Conservation (phyloP, 1,140 invertebrate genomes). For the roundworm (Caenorhabditis elegans) region DNA sequence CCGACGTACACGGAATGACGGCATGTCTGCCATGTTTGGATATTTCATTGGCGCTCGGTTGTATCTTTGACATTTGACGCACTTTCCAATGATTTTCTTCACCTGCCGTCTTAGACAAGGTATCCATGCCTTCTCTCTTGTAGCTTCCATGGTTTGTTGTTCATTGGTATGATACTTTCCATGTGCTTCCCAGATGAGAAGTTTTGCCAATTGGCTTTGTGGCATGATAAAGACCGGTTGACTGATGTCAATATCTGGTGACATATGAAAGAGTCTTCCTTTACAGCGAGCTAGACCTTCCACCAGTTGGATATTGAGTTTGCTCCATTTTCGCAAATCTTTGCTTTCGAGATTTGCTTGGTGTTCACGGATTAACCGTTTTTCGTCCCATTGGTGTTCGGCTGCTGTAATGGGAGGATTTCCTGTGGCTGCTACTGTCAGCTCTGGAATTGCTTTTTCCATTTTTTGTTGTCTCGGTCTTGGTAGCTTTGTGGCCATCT, state of each 20-base stretch:
- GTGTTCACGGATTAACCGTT: background rate
- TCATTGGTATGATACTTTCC: background rate
- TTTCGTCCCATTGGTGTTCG: background rate
- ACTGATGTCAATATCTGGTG: background rate
- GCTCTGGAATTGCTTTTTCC: background rate
- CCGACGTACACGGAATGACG: background rate
- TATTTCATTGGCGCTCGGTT: constrained; percentile 11
- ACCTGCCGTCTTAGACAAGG: background rate
- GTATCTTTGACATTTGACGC: background rate
- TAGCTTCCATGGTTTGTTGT: background rate
- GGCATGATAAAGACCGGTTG: background rate
- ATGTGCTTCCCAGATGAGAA: constrained; percentile 11
- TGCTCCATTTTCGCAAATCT: too few relatives aligned
- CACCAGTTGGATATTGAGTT: too few relatives aligned
- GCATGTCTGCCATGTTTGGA: background rate
- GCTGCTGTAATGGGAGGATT: background rate
- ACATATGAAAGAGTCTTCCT: too few relatives aligned
- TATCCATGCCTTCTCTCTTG: constrained; percentile 34
- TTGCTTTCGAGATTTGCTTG: too few relatives aligned
- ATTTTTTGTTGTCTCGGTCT: background rate
- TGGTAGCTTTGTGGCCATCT: background rate
- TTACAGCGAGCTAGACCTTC: too few relatives aligned
- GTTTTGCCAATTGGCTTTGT: constrained; percentile 15
- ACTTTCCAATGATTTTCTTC: background rate
- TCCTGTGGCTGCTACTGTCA: background rate